Conservation (phyloP, 2,113 vertebrate genomes). For the Scalopus aquaticus region DNA sequence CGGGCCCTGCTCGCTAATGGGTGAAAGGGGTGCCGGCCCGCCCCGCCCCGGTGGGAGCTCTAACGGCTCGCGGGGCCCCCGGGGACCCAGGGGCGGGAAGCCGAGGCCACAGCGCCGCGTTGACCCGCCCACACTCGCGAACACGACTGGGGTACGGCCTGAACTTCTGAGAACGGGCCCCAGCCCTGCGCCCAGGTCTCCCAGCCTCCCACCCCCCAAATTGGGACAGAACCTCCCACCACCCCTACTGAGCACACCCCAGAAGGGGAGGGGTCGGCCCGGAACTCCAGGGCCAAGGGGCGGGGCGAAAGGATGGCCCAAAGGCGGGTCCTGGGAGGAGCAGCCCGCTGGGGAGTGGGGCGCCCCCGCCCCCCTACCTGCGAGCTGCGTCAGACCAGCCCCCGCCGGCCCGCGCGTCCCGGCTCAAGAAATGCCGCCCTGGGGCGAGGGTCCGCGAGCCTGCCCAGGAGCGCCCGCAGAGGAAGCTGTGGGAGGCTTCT, state of each 20-base stretch:
- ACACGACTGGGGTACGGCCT: fast-evolving
- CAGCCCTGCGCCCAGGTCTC: no score
- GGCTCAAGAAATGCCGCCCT: no score
- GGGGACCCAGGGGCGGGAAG: no score
- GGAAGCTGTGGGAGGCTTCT: constrained; percentile 65
- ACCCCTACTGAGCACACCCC: no score
- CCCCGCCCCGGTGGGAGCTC: not conserved
- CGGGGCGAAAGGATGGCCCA: no score
- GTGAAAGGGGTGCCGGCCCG: not conserved
- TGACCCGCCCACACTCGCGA: not conserved
- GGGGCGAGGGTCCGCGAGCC: not conserved
- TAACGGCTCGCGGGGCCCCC: no score
- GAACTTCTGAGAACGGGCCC: not conserved
- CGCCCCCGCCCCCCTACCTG: not conserved
- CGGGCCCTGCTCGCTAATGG: not conserved
- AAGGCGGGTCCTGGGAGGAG: not conserved
- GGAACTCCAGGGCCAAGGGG: no score
- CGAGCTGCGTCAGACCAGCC: not conserved
- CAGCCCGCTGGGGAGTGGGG: not conserved
- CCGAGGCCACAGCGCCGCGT: no score
- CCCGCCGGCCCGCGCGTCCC: not conserved
- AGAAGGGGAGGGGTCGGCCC: no score
- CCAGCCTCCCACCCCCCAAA: no score
- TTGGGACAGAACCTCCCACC: no score
- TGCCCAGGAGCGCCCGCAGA: no score